Evolutionary conservation across 1,140 invertebrate genomes (phyloP).

Genomic region (Eulimnadia texana): DNA sequence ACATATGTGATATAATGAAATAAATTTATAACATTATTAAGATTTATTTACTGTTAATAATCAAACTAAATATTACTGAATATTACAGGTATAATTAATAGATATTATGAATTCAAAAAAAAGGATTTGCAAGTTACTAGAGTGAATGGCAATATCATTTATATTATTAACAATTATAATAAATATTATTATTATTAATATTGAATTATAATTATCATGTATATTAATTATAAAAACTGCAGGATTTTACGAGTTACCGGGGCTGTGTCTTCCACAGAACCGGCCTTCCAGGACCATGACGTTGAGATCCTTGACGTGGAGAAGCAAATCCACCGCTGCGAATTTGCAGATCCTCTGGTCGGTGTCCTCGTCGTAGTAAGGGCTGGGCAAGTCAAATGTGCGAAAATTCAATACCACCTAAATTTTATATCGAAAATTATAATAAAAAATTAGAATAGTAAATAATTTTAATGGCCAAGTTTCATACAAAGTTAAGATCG

Average conservation of each 20-base stretch:
- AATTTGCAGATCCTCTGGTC: neutral
- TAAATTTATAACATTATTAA: no score
- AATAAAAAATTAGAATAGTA: neutral
- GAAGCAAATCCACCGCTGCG: neutral
- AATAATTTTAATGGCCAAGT: neutral
- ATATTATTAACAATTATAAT: neutral
- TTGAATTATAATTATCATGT: neutral
- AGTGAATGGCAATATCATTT: no score
- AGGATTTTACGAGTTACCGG: neutral
- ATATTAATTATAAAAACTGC: no score
- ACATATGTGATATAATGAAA: neutral
- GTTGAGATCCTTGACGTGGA: neutral
- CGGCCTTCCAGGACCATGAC: neutral
- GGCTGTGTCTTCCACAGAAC: neutral
- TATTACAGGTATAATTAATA: neutral
- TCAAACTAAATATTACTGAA: no score
- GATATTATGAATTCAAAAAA: no score
- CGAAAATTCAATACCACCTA: neutral
- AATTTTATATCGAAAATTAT: neutral
- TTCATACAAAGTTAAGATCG: neutral
- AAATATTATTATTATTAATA: neutral
- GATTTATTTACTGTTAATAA: no score
- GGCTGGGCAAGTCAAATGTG: neutral
- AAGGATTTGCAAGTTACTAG: no score
- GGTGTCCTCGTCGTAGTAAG: neutral